Conservation (phyloP, 2,888 invertebrate species). For the Trachelus troglodyta region DNA sequence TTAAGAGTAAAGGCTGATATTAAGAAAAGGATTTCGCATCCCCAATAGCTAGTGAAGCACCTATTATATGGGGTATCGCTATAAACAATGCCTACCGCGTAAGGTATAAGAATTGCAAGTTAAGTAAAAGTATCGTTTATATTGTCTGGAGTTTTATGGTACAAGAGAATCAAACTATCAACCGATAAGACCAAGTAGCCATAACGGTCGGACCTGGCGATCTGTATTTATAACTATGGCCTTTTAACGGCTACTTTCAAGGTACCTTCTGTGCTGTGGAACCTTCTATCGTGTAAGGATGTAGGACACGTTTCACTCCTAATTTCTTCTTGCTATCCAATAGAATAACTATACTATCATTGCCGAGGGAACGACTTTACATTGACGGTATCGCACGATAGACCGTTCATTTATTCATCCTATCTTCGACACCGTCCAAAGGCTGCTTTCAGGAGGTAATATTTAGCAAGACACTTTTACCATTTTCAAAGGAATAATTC, state of each 20-base stretch:
- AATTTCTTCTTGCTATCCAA: not conserved
- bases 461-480: not conserved
- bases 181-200: not conserved
- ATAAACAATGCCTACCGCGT: not conserved
- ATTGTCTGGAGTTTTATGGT: not conserved
- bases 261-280: not conserved
- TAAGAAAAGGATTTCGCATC: not conserved
- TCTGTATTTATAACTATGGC: not conserved
- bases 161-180: not conserved
- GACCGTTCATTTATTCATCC: not conserved
- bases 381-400: not conserved
- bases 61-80: not conserved
- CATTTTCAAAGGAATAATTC: not conserved
- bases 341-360: not conserved
- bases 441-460: not conserved
- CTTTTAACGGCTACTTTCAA: not conserved
- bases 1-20: not conserved
- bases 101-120: not conserved
- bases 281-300: not conserved
- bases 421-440: not conserved
- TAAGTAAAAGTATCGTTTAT: not conserved
- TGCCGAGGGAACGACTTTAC: not conserved
- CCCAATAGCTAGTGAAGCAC: not conserved
- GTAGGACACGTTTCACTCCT: not conserved
- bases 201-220: not conserved